phyloP scores from a whole-genome alignment of 2,797 vertebrate genomes.

The Picus viridis region DNA sequence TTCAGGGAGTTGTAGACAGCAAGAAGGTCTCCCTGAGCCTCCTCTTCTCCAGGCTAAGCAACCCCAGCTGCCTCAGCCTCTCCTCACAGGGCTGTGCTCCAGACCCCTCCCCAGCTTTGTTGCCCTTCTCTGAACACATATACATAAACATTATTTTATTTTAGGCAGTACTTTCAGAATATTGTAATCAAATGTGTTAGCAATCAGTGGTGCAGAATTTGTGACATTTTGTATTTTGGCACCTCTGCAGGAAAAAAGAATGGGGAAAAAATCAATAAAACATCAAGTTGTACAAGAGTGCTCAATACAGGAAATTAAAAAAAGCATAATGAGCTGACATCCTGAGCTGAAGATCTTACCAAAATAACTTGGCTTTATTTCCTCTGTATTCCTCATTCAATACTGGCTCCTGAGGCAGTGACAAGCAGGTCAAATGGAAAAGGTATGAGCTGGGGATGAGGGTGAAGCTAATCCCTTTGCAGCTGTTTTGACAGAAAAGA shows the following conservation, averaged over 20 bases:
- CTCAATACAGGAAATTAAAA: not conserved
- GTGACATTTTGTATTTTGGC: not conserved
- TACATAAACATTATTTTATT: not conserved
- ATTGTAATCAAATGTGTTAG: not conserved
- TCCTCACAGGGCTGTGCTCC: no score
- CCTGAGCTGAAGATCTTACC: not conserved
- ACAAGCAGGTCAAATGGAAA: not conserved
- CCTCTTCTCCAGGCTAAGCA: no score
- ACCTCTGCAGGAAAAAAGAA: not conserved
- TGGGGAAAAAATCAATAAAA: not conserved
- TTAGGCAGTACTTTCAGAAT: slow-evolving; percentile 31
- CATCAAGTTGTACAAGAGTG: not conserved
- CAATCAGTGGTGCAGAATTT: not conserved
- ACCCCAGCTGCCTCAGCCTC: no score
- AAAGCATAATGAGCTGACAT: not conserved
- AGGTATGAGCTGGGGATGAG: not conserved
- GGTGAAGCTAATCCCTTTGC: not conserved
- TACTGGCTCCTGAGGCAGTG: not conserved
- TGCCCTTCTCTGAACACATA: no score
- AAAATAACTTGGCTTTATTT: not conserved
- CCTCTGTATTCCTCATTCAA: not conserved
- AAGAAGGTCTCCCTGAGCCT: no score
- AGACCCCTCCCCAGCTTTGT: no score
- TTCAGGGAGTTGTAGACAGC: no score
- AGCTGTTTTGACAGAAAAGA: not conserved